phyloP scores from a whole-genome alignment of 2,888 invertebrate genomes.

The Nipponacmea schrenckii region DNA sequence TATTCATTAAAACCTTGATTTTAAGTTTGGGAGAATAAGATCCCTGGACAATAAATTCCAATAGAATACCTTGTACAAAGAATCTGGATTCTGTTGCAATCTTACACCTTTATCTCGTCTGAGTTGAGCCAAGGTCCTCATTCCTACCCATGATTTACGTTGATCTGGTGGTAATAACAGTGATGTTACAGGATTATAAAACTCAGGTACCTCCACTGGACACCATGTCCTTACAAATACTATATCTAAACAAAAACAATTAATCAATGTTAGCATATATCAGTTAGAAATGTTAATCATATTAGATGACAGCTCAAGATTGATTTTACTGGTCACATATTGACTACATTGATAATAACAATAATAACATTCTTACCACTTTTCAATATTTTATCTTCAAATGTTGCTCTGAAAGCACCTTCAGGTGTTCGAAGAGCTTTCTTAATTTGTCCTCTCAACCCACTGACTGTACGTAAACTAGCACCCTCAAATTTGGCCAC shows the following conservation, averaged over 20 bases:
- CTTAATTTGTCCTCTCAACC: constrained; percentile 96
- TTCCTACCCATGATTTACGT: constrained; percentile 91
- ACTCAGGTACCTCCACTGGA: constrained; percentile 89
- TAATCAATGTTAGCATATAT: background rate
- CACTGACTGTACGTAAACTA: constrained; percentile 92
- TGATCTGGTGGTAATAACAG: constrained; percentile 79
- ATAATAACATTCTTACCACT: constrained; percentile 75
- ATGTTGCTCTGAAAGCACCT: constrained; percentile 94
- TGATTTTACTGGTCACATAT: no score
- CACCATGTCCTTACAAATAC: constrained; percentile 98
- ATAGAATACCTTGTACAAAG: constrained; percentile 77
- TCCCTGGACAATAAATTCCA: background rate
- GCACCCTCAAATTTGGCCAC: constrained; percentile 98
- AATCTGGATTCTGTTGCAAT: constrained; percentile 80
- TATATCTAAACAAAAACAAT: constrained; percentile 76
- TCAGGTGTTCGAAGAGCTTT: constrained; percentile 80
- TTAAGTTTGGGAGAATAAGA: background rate
- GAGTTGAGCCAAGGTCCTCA: constrained; percentile 93
- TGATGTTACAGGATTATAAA: constrained; percentile 91
- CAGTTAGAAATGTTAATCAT: no score
- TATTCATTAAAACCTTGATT: background rate
- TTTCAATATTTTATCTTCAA: constrained; percentile 94
- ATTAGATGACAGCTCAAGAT: no score
- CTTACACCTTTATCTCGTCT: constrained; percentile 84
- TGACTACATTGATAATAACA: no score